These are phyloP conservation scores for Euzetes globulus DNA, from an alignment of 2,888 invertebrate genomes.

Conservation along the genomic window DNA sequence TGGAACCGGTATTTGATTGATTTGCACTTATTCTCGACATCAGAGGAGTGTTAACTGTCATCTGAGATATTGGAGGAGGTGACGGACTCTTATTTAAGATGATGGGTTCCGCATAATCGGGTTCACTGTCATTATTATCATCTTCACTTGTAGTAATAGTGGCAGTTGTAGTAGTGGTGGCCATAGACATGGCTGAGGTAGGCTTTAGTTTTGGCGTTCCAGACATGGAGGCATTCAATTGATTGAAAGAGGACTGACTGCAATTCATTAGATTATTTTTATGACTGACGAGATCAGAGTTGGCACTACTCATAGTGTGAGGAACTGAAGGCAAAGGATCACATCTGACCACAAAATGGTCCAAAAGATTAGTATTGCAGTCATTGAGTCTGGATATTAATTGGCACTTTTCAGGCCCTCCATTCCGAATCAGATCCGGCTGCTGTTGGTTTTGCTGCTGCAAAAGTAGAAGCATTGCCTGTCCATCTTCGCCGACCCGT, in stretches of 20 bases:
- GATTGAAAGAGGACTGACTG: slow-evolving; percentile 13
- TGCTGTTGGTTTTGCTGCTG: slow-evolving; percentile 27
- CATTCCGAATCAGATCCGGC: slow-evolving; percentile 14
- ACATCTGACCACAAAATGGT: slow-evolving; percentile 33
- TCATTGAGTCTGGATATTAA: slow-evolving; percentile 32
- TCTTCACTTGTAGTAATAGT: slow-evolving; percentile 18
- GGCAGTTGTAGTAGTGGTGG: slow-evolving; percentile 21
- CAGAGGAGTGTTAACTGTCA: neutral
- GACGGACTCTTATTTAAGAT: slow-evolving; percentile 10
- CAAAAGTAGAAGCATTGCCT: slow-evolving; percentile 23
- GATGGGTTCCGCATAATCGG: slow-evolving; percentile 36
- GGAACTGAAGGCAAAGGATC: slow-evolving; percentile 33
- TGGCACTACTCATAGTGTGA: slow-evolving; percentile 8
- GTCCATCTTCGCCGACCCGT: slow-evolving; percentile 18
- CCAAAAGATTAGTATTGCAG: slow-evolving; percentile 29
- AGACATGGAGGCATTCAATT: slow-evolving; percentile 14
- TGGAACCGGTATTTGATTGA: neutral
- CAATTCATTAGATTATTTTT: slow-evolving; percentile 7
- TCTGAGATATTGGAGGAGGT: neutral
- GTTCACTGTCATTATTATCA: slow-evolving; percentile 28
- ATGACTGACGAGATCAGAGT: slow-evolving; percentile 22
- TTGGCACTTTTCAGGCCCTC: slow-evolving; percentile 31
- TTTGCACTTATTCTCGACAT: neutral
- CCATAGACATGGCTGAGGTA: slow-evolving; percentile 33
- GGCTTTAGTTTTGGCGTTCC: slow-evolving; percentile 18